Conservation (phyloP, 2,113 vertebrate species). For the Ciconia stormi region DNA sequence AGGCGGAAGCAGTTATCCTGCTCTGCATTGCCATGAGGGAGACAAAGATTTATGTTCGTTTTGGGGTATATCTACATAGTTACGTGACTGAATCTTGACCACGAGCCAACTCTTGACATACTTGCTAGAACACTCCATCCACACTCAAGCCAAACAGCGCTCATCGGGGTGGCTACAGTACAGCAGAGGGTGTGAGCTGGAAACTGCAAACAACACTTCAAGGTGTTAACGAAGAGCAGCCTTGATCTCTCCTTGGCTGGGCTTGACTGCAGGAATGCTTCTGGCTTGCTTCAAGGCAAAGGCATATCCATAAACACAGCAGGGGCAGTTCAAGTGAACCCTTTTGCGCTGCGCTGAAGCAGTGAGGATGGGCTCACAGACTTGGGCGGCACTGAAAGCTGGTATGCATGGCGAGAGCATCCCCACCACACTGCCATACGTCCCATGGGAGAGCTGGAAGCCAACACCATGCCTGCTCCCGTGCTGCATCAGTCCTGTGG, state of each 20-base stretch:
- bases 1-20: neutral
- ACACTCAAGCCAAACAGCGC: neutral
- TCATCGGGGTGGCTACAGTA: neutral
- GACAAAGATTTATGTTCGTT: neutral
- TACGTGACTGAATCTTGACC: neutral
- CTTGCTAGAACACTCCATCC: neutral
- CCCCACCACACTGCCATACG: neutral
- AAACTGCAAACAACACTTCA: neutral
- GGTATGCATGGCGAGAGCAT: rapidly evolving
- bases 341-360: neutral
- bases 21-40: neutral
- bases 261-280: neutral
- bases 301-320: neutral
- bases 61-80: neutral
- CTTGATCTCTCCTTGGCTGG: neutral
- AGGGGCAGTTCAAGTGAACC: neutral
- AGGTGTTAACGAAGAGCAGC: conserved; percentile 19
- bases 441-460: neutral
- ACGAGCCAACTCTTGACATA: neutral
- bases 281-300: conserved; percentile 7
- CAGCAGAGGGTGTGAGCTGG: neutral
- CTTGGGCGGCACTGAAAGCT: rapidly evolving
- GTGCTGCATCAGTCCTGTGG: rapidly evolving
- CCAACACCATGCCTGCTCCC: rapidly evolving
- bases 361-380: neutral